These are phyloP conservation scores for Sula dactylatra DNA, from an alignment of 2,113 vertebrate species.

Conservation along the genomic window DNA sequence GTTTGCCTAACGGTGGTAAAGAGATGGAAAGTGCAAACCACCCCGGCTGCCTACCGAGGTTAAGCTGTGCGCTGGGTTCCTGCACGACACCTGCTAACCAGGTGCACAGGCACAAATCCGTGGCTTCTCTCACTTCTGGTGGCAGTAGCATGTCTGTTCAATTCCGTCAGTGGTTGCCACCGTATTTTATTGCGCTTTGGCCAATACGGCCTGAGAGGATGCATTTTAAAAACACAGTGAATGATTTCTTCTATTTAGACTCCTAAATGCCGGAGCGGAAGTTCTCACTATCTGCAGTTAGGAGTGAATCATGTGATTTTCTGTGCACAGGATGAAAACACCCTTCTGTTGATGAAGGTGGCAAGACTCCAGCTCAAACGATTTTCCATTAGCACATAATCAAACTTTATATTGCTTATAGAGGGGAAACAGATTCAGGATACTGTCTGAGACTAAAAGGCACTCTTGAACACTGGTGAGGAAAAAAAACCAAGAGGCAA, in stretches of 20 bases:
- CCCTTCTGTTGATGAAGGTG: neutral
- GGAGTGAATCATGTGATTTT: neutral
- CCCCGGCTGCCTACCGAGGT: accelerated
- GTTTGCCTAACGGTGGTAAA: neutral
- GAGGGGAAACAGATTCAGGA: neutral
- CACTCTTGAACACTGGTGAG: neutral
- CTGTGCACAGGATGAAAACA: neutral
- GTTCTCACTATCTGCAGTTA: neutral
- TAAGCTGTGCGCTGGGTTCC: neutral
- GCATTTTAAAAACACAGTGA: neutral
- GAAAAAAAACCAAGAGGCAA: conserved; percentile 3
- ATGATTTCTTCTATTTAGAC: neutral
- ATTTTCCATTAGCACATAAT: conserved; percentile 51
- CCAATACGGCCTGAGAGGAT: neutral
- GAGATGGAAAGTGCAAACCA: neutral
- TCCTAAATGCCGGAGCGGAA: neutral
- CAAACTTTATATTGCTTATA: conserved; percentile 7
- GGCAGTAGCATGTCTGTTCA: neutral
- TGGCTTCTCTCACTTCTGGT: neutral
- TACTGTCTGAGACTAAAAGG: neutral
- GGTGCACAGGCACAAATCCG: neutral
- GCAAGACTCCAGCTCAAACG: conserved; percentile 10
- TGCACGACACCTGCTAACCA: neutral
- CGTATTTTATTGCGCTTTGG: neutral
- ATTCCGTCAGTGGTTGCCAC: neutral